Conservation (phyloP, 1,140 invertebrate species). For the Heliconius nattereri region DNA sequence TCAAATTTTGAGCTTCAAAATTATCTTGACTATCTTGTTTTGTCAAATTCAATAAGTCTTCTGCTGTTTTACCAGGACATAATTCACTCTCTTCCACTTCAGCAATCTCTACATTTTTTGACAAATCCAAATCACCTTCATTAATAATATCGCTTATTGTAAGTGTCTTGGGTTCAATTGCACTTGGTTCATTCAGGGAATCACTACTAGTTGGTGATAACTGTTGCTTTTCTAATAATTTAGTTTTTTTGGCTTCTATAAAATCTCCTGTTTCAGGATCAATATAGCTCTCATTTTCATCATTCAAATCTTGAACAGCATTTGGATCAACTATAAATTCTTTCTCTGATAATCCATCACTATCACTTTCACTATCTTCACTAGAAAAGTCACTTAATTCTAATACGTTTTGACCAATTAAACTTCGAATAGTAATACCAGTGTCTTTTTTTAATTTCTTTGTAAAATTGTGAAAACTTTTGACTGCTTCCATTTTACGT, state of each 20-base stretch:
- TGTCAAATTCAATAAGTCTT: slow-evolving; percentile 65
- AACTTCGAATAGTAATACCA: slow-evolving; percentile 76
- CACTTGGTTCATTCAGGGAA: slow-evolving; percentile 34
- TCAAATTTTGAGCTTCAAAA: slow-evolving; percentile 82
- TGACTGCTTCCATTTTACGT: slow-evolving; percentile 78
- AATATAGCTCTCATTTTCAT: slow-evolving; percentile 79
- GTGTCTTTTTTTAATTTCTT: slow-evolving; percentile 81
- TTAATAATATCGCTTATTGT: slow-evolving; percentile 78
- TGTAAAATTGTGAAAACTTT: slow-evolving; percentile 78
- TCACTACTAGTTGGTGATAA: slow-evolving; percentile 29
- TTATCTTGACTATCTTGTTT: slow-evolving; percentile 64
- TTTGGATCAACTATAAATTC: slow-evolving; percentile 77
- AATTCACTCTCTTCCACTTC: slow-evolving; percentile 75
- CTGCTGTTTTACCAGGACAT: slow-evolving; percentile 69
- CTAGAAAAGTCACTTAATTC: slow-evolving; percentile 78
- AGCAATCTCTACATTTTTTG: slow-evolving; percentile 78
- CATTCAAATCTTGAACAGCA: slow-evolving; percentile 74
- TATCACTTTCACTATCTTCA: slow-evolving; percentile 70
- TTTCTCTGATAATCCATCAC: slow-evolving; percentile 77
- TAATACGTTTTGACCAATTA: slow-evolving; percentile 78
- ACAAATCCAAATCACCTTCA: slow-evolving; percentile 74
- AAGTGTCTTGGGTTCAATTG: slow-evolving; percentile 67
- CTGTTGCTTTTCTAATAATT: slow-evolving; percentile 25
- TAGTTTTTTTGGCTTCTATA: slow-evolving; percentile 59
- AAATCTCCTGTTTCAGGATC: slow-evolving; percentile 80